Base-by-base conservation (phyloP, 2,113 vertebrate species). In the Pygoscelis antarcticus region DNA sequence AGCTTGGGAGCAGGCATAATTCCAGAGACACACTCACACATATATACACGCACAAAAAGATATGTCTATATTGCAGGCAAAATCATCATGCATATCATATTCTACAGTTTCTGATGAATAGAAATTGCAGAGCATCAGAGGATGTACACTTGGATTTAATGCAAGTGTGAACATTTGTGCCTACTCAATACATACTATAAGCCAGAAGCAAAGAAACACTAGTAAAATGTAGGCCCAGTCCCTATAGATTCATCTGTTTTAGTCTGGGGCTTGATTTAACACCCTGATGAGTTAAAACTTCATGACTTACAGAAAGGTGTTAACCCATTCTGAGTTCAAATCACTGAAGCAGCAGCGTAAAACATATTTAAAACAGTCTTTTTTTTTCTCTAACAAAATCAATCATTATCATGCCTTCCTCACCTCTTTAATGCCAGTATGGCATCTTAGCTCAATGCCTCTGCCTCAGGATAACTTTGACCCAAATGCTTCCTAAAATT, bases 71-170 rank as follows among this genome's bases (percentile, higher is more conserved):
- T 9, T 6, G 6, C 66, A 75, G 26, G 40, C 8, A 44, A 34
- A 61, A 30, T 16, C 46, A 52, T 11, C 16, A 18, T 1, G 7
- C 6, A 1, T 8, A 15, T 11, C 52, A 18, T 2, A 14, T 3
- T 29, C 57, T 8, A 12, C 60, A 23, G 47, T 2, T 71, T 40
- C 58, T 26, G 40, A 25, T 4, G 8, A 18, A 46, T 13, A 42
- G 54, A 60, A 62, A 22, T 5, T 29, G 11, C 80, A 70, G 29
- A 70, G 40, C 62, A 34, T 7, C 66, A 29, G 36, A 52, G 49
- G 34, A 46, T 1, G 32, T 8, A 27, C 32, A 4, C 46, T 12
- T n/a, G 55, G 38, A n/a, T 70, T 57, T 57, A 58, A 68, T 4
- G 10, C 27, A 46, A 27, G 46, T 3, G 25, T 47, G 58, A 85